phyloP scores from a whole-genome alignment of 1,140 invertebrate genomes.

The Apis florea region DNA sequence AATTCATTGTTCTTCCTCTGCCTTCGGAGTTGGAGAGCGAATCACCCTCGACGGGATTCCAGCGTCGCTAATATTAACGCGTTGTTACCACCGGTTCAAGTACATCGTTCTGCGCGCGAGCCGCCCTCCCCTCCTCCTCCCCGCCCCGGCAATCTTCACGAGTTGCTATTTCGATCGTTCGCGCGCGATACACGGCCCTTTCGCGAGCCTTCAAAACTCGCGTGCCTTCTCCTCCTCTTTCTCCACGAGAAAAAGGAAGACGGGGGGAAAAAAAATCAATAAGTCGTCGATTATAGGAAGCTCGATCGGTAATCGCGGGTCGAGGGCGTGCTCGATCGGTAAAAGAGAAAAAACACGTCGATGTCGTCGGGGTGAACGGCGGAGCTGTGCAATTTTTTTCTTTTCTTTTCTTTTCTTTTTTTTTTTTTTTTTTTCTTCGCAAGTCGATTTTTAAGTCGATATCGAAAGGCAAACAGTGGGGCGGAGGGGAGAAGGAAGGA shows the following conservation, averaged over 20 bases:
- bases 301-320: no score
- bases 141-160: background rate
- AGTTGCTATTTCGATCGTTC: constrained; percentile 40
- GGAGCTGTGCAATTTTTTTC: no score
- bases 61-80: constrained; percentile 63
- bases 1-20: constrained; percentile 57
- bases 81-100: constrained; percentile 53
- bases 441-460: background rate
- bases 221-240: no score
- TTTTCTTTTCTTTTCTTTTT: no score
- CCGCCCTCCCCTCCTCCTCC: background rate
- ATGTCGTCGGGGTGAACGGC: no score
- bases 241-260: no score
- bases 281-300: no score
- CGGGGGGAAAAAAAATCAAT: no score
- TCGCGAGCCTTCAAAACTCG: no score
- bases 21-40: constrained; percentile 33
- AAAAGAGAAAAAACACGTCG: no score
- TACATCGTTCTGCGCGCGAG: constrained; percentile 18
- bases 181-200: background rate
- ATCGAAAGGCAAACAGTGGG: constrained; percentile 39
- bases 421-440: no score
- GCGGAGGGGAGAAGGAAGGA: background rate
- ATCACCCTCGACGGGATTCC: constrained; percentile 50
- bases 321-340: no score